Base-by-base conservation (phyloP, 2,888 invertebrate species). In the Liodrosophila aerea region DNA sequence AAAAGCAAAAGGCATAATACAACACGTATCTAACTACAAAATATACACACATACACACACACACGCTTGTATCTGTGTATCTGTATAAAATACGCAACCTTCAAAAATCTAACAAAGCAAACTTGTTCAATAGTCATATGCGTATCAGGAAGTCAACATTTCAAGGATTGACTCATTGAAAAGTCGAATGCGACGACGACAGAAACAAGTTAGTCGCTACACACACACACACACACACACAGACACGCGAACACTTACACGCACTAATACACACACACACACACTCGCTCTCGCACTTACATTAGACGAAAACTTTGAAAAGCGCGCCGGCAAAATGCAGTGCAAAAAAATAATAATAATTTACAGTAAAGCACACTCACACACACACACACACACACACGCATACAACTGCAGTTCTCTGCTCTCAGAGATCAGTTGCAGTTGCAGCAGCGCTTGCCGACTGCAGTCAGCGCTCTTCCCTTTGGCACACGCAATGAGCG, bases 111-210 rank as follows among this genome's bases (percentile, higher is more conserved):
- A 85, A 85, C 85, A 86, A 85, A 86, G 83, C 85, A 80, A 71
- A 85, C 78, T 85, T 85, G 86, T 86, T 86, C 85, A 85, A 84
- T 85, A 86, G 86, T 86, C 85, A 87, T 87, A 87, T 87, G 88
- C 88, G 88, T 88, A 87, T 87, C 87, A 88, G 88, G 88, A 88
- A 88, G 88, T 88, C 82, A 87, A 87, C 82, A 82, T 88, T 87
- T 88, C 88, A 88, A 88, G 88, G 88, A 88, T 88, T 87, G 87
- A 87, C 87, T 87, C 87, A 87, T 87, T 87, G 87, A 87, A 86
- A 87, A 87, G 87, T 86, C 87, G 86, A 83, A 84, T 81, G 76
- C 86, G 82, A 57, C 62, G 43, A 66, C 60, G 73, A 71, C 70
- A 75, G 72, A 71, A 75, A 76, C 77, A 77, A 76, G 77, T 77